Evolutionary conservation across 2,113 vertebrate genomes (phyloP), one percentile per base, ranked within the genome.

Genomic region (Corydoras maculifer): DNA sequence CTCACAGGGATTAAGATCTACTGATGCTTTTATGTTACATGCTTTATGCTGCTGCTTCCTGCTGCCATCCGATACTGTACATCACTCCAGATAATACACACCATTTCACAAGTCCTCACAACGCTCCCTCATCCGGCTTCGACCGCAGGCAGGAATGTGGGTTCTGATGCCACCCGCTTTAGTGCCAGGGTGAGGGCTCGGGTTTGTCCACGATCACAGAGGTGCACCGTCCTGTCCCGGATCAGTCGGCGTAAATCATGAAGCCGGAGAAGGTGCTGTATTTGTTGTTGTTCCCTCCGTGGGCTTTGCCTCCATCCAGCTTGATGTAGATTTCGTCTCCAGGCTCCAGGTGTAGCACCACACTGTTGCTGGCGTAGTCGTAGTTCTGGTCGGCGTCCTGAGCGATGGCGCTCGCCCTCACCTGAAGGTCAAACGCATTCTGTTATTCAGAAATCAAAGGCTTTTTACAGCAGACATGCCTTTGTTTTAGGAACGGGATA

Each of bases 261-360:
- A 99, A 98, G 87, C 97, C 97, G 79, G 97, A 96, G 87, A 98
- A 99, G n/a, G 97, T 99, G 94, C 97, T 99, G 91, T 99, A 99
- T 90, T 99, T 99, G 91, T 99, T 99, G 90, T 98, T 98, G 91
- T 99, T 99, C 51, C 96, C 96, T 73, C 96, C 96, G 0, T 98
- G 96, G 62, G 96, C 96, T 88, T 99, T 99, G 11, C 96, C 95
- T 5, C 96, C 96, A 66, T 98, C 96, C 84, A 99, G 86, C 82
- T 99, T 99, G 82, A 99, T 95, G 85, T 97, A 98, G 75, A 99
- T 93, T 87, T 99, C 96, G 0, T 99, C 97, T 69, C 97, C 97
- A 0, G 96, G 94, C 81, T 99, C 97, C 77, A 99, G 62, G 50
- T 99, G 97, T 32, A 99, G 90, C 57, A 99, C 94, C 6, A 93